These are phyloP conservation scores for Parazoanthus atlanticus DNA, from an alignment of 92 coral and sea anemone species.

Conservation along the genomic window DNA sequence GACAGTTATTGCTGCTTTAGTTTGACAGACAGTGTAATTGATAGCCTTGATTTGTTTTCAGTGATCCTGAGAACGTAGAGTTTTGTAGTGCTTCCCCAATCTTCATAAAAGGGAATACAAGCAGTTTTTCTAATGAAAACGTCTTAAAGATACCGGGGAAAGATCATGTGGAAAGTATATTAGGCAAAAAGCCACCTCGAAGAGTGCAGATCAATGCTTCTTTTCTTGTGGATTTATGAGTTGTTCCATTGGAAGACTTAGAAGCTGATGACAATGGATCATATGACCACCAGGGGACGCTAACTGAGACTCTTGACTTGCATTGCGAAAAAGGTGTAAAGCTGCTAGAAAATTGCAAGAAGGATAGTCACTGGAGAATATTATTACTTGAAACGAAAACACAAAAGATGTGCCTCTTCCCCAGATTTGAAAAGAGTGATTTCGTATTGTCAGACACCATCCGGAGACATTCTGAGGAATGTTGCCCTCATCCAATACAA, in stretches of 20 bases:
- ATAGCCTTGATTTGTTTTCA: constrained; percentile 38
- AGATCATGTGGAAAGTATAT: constrained; percentile 34
- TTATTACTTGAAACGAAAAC: constrained; percentile 18
- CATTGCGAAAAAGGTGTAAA: constrained; percentile 10
- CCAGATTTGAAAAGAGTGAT: background rate
- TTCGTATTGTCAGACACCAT: background rate
- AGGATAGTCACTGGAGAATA: constrained; percentile 17
- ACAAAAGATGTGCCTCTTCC: constrained; percentile 25
- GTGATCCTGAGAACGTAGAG: constrained; percentile 51
- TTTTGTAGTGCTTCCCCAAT: constrained; percentile 54
- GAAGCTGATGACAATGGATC: constrained; percentile 52
- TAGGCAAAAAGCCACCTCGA: constrained; percentile 52
- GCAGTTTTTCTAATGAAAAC: constrained; percentile 43
- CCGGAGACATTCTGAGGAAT: background rate
- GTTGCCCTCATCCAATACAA: background rate
- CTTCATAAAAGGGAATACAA: constrained; percentile 47
- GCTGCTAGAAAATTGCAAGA: constrained; percentile 26
- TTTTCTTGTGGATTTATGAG: constrained; percentile 44
- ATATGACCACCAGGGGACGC: constrained; percentile 43
- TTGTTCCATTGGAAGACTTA: constrained; percentile 44
- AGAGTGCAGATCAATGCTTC: constrained; percentile 54
- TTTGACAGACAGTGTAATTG: background rate
- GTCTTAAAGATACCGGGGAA: constrained; percentile 38
- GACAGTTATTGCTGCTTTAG: too few species aligned
- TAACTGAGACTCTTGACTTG: constrained; percentile 33